Base-by-base conservation (phyloP, 2,888 invertebrate genomes). In the Odontomyia ornata region DNA sequence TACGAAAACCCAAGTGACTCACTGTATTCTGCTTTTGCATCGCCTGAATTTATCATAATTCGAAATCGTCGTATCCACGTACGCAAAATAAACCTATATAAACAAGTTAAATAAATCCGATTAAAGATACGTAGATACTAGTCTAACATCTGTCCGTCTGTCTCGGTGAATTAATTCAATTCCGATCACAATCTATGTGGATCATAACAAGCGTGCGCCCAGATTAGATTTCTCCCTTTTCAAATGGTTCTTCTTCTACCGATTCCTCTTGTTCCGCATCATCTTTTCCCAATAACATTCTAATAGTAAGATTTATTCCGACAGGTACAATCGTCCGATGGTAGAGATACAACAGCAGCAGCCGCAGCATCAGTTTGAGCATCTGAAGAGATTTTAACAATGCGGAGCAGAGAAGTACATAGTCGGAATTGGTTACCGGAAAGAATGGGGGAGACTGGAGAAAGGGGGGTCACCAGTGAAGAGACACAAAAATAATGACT, bases 101-200 rank as follows among this genome's bases (percentile, higher is more conserved):
- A 52, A 52, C 52, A 23, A 60, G 60, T 1, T 25, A 60, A 60
- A 60, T 15, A 23, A 60, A 64, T 64, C 64, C 1, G 64, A 64
- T 64, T 64, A n/a, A 52, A 52, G 15, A 52, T 60, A 21, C 60
- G 25, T 7, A 21, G n/a, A 4, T 21, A 60, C 23, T 4, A 7
- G 21, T 7, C 23, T 21, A 60, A 25, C 60, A 25, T 60, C 60
- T 60, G 60, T 30, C 15, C 30, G 30, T 30, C 28, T 64, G 64
- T 64, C 30, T 28, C 5, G 9, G 28, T 64, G 64, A 64, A 64
- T 64, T 64, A 64, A 28, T 30, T 64, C 30, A 15, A 30, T 64
- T 28, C 23, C 30, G 18, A 64, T 64, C 64, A 60, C 18, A 60
- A 25, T 21, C 25, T 60, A 28, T 64, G 27, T 30, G 30, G 18